Conservation (phyloP, 2,797 vertebrate genomes). For the Ptychobarbus kaznakovi region DNA sequence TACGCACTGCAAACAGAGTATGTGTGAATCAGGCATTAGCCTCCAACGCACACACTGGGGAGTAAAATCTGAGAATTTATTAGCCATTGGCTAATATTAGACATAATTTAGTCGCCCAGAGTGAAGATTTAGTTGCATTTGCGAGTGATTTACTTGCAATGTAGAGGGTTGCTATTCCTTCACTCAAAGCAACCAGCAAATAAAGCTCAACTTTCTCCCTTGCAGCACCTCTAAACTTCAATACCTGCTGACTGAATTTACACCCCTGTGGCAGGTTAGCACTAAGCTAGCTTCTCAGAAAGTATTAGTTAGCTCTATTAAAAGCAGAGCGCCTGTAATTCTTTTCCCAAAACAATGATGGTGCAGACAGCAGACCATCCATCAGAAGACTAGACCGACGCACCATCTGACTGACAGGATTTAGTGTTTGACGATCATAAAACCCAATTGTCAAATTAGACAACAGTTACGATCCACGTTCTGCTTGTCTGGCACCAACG, state of each 20-base stretch:
- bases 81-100: too few relatives aligned
- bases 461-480: conserved; percentile 32
- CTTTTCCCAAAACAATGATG: conserved; percentile 52
- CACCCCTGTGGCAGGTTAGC: conserved; percentile 47
- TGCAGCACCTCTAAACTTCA: not conserved
- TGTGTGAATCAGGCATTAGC: too few relatives aligned
- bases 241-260: conserved; percentile 51
- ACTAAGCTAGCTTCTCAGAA: conserved; percentile 54
- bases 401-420: conserved; percentile 33
- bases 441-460: conserved; percentile 50
- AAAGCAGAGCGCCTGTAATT: conserved; percentile 46
- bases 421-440: conserved; percentile 45
- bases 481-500: conserved; percentile 18
- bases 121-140: too few relatives aligned
- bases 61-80: too few relatives aligned
- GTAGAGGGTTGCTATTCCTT: not conserved
- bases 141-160: too few relatives aligned
- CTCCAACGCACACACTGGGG: too few relatives aligned
- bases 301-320: conserved; percentile 53
- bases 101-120: too few relatives aligned
- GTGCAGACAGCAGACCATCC: conserved; percentile 38
- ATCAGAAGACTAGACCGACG: conserved; percentile 24
- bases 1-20: too few relatives aligned
- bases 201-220: conserved; percentile 16
- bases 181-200: conserved; percentile 15